Base-by-base conservation (phyloP, 2,797 vertebrate species). In the Lithobates pipiens region DNA sequence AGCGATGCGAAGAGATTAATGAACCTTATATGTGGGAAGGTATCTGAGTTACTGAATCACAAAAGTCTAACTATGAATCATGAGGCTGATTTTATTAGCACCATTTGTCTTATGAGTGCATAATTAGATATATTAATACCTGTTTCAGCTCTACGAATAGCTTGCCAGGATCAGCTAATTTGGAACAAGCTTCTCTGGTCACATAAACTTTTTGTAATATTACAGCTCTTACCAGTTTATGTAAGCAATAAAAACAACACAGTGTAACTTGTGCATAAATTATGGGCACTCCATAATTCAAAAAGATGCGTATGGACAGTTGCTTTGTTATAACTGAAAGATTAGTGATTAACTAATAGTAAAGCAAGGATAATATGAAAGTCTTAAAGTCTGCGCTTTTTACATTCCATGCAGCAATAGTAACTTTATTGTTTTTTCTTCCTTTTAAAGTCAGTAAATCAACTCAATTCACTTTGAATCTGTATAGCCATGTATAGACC, bases 111-210 rank as follows among this genome's bases (percentile, higher is more conserved):
- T 76, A 71, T 42, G 78, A 86, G 74, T 29, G 72, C 67, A 81
- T 86, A 86, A 86, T 86, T 76, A 81, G 42, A 73, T 61, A 81
- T 76, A 81, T 76, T 81, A 86, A 81, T 85, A 85, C 77, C 71
- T 80, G 23, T 76, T 63, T 83, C 77, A 85, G 27, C 15, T 21
- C 27, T 32, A 75, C 27, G 23, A 85, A 79, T 63, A 46, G 57
- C 63, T 79, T 67, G 69, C 76, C 54, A 79, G 73, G 83, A 74
- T 77, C 27, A 61, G 36, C 50, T 78, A 84, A 84, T 84, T 72
- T 44, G 61, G 81, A 76, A 76, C 69, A 73, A 63, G 34, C 80
- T 82, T n/a, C 80, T 74, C 72, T 82, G 54, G 80, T 82, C 80
- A 82, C 80, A 82, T 81, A 81, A 73, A 81, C 34, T 73, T 73